These are phyloP conservation scores for Epirrhoe alternata DNA, from an alignment of 2,888 invertebrate species.

Conservation along the genomic window DNA sequence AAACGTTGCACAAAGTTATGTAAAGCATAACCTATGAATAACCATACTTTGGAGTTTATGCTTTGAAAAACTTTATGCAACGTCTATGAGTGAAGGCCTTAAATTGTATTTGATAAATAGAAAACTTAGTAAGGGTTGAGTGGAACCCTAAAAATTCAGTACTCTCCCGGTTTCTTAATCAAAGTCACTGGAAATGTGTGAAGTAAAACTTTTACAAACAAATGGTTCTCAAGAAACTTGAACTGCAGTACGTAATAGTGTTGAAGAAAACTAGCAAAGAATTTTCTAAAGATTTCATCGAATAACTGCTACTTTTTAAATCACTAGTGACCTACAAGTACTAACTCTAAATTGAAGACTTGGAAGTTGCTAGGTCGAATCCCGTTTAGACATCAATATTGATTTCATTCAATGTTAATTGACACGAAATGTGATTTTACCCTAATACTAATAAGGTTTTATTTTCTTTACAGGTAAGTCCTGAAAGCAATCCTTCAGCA, in stretches of 20 bases:
- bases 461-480: constrained; percentile 48
- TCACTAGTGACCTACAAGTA: background rate
- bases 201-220: constrained; percentile 20
- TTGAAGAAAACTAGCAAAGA: constrained; percentile 21
- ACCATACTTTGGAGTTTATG: no score
- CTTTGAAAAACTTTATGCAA: no score
- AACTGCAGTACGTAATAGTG: constrained; percentile 15
- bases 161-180: constrained; percentile 9
- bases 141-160: background rate
- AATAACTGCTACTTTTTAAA: background rate
- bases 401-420: background rate
- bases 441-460: background rate
- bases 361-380: no score
- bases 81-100: no score
- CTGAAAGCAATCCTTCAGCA: constrained; percentile 17
- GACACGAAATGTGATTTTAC: background rate
- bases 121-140: background rate
- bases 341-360: no score
- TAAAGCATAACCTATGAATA: no score
- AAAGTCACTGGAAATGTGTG: constrained; percentile 27
- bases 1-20: no score
- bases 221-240: constrained; percentile 20
- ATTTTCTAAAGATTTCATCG: constrained; percentile 3
- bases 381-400: background rate
- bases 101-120: background rate